Evolutionary conservation across 2,113 vertebrate species (phyloP), one percentile per base, ranked within the genome.

Genomic region (Callionymus lyra): DNA sequence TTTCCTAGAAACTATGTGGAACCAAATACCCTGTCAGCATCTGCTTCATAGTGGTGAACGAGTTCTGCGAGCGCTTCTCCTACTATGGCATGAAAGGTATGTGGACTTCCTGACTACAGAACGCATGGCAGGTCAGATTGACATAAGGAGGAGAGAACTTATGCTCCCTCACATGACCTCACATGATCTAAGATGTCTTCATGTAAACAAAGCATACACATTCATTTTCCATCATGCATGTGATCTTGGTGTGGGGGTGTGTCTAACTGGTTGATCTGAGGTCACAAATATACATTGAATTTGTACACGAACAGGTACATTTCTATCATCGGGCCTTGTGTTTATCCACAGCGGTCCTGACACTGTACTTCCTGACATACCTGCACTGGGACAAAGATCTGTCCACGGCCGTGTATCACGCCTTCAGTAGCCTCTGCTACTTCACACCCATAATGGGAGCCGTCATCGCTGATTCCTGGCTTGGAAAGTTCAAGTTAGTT

Each of bases 61-160:
- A 98, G 81, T 98, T 98, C 86, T 98, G 95, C 0, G 95, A 98
- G 47, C 89, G 95, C 12, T 98, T 98, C 84, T 98, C 95, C 72
- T 97, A 91, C 83, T 98, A 98, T 90, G 95, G 95, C 80, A 96
- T 98, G 94, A 90, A 89, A 97, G 91, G 95, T 98, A 88, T n/a
- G 21, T 27, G 21, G 21, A 27, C 21, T 27, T 8, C 21, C 21
- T 27, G 21, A 8, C 21, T 27, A 8, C 4, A 27, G 21, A 27
- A 27, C 21, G 8, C 8, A 8, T 27, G 21, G 21, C 8, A 8
- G 21, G 4, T 27, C 21, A 27, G 21, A 27, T 27, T 27, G 21
- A 27, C 21, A 27, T 27, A n/a, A n/a, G n/a, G 21, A 27, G 8
- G 21, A 27, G 8, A 27, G 21, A 27, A 27, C n/a, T n/a, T n/a